These are phyloP conservation scores for Dryobota labecula DNA, from an alignment of 2,888 invertebrate genomes.

Conservation along the genomic window DNA sequence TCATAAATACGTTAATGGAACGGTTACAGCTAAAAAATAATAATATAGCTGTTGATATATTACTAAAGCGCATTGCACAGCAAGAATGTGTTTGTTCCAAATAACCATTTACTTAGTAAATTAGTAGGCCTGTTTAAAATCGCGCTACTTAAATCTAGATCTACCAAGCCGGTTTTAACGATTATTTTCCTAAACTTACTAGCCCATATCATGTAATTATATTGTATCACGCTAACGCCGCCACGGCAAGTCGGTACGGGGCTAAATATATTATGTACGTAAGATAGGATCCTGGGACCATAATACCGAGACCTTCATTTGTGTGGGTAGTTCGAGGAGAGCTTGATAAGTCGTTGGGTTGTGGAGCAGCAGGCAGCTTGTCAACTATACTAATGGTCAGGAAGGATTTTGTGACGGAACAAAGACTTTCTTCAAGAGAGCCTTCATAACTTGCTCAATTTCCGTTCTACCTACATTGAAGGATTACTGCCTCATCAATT, in stretches of 20 bases:
- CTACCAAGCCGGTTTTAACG: conserved; percentile 53
- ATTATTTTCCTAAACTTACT: conserved; percentile 61
- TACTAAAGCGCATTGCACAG: conserved; percentile 40
- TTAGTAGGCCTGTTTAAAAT: conserved; percentile 49
- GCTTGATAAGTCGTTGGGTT: conserved; percentile 54
- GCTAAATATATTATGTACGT: conserved; percentile 26
- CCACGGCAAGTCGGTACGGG: conserved; percentile 22
- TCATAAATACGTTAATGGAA: conserved; percentile 42
- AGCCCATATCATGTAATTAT: conserved; percentile 62
- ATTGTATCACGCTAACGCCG: conserved; percentile 59
- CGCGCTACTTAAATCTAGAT: conserved; percentile 53
- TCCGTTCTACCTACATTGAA: conserved; percentile 47
- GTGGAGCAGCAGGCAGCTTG: conserved; percentile 21
- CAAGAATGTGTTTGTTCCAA: conserved; percentile 37
- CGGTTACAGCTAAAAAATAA: not conserved
- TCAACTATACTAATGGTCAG: conserved; percentile 49
- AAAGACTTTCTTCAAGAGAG: conserved; percentile 29
- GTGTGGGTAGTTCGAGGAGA: conserved; percentile 32
- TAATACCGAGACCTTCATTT: conserved; percentile 31
- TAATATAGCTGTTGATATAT: conserved; percentile 6
- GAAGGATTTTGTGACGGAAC: conserved; percentile 54
- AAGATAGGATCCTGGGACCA: conserved; percentile 36
- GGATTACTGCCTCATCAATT: conserved; percentile 39
- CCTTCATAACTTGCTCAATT: conserved; percentile 54
- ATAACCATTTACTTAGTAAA: conserved; percentile 43